Percentiles rank a stretch among this genome's conserved stretches.
These are phyloP conservation scores for Scotopteryx bipunctaria DNA, from an alignment of 2,888 invertebrate genomes.

Conservation along the genomic window DNA sequence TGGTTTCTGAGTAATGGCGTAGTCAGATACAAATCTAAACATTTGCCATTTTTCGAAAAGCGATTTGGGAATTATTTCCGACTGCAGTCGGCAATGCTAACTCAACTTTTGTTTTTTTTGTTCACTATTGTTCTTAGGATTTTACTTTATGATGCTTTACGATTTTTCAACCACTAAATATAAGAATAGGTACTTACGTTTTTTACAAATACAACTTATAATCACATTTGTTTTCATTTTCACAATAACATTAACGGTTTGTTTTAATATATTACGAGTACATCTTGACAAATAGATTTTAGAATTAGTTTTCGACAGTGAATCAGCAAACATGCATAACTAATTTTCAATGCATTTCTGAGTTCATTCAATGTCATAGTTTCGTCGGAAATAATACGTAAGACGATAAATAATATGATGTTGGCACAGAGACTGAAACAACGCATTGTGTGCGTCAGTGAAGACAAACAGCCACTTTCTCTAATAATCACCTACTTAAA, in stretches of 20 bases:
- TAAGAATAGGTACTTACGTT: background rate
- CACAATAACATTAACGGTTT: background rate
- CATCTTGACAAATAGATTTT: background rate
- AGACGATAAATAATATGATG: conserved; percentile 13
- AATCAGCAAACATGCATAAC: background rate
- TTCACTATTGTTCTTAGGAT: background rate
- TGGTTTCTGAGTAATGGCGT: too few species aligned
- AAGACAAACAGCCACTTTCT: conserved; percentile 22
- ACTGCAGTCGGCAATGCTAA: background rate
- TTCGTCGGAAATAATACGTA: conserved; percentile 1
- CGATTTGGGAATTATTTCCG: background rate
- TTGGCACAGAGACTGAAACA: conserved; percentile 14
- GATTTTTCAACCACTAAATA: background rate
- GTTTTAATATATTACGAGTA: background rate
- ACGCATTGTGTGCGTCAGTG: conserved; percentile 23
- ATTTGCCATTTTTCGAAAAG: too few species aligned
- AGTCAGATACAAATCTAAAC: too few species aligned
- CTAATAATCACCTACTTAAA: conserved; percentile 22
- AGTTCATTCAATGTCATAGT: conserved; percentile 1
- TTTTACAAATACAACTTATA: background rate
- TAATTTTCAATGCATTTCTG: background rate
- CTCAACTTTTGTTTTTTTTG: background rate
- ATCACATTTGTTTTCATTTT: background rate
- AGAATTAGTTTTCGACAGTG: background rate
- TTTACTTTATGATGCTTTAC: background rate